Base-by-base conservation (phyloP, 2,113 vertebrate species). In the Daboia siamensis region DNA sequence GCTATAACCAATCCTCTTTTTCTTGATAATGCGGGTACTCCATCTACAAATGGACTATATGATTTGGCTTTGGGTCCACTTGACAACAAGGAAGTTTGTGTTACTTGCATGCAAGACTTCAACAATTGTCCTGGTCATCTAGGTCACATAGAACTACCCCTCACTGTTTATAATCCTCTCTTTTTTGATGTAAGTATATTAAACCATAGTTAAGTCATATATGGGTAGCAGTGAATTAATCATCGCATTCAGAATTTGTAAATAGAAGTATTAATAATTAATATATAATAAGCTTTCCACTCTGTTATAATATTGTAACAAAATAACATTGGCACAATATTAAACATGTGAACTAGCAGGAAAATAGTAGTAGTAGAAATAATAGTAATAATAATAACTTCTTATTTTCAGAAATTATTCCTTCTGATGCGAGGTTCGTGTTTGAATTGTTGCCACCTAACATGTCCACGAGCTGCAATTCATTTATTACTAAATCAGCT, bases 31-130 rank as follows among this genome's bases (percentile, higher is more conserved):
- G 93, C 99, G 29, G 99, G 99, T 7, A 99, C 98, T 64, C 98
- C 98, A 0, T 97, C 98, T 0, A 57, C 90, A 0, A 98, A 99
- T 23, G 98, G 99, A 4, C 96, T 99, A 2, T 99, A 99, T 0
- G 99, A 99, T 91, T 94, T 99, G 95, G 97, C 99, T 2, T 93
- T 99, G 94, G 99, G 99, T 2, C 99, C 99, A 0, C 97, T 98
- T 0, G 98, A 99, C 96, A 97, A 91, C 93, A 99, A 97, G 91
- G 99, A 99, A 97, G 98, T 98, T 29, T 99, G 99, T 96, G 96
- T 98, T 0, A 99, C 99, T 15, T 99, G 99, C 86, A 97, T 98
- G 93, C 99, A 99, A 97, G 98, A 99, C 95, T 99, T 98, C 96
- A 98, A 94, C 95, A 98, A 96, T 96, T 99, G 99, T 91, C 98